Evolutionary conservation across 2,888 invertebrate species (phyloP).

Genomic region (Leistus spinibarbis): DNA sequence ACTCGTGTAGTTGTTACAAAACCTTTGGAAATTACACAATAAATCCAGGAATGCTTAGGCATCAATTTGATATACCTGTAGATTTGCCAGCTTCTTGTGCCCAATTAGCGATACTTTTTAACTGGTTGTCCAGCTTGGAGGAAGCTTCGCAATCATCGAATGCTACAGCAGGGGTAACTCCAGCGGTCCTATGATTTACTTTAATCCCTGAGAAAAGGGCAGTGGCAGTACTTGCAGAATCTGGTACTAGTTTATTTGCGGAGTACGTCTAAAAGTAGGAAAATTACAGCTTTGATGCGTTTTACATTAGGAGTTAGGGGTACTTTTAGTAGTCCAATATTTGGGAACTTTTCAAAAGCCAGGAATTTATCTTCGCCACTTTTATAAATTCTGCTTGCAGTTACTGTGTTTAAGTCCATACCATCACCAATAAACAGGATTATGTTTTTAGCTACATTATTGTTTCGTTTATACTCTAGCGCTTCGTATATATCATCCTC

Average conservation of each 20-base stretch:
- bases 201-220: slow-evolving; percentile 87
- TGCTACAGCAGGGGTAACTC: slow-evolving; percentile 73
- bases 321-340: slow-evolving; percentile 85
- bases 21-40: slow-evolving; percentile 53
- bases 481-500: slow-evolving; percentile 49
- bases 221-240: slow-evolving; percentile 88
- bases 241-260: slow-evolving; percentile 84
- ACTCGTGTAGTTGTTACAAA: slow-evolving; percentile 89
- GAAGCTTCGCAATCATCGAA: slow-evolving; percentile 70
- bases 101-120: slow-evolving; percentile 71
- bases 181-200: slow-evolving; percentile 77
- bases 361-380: slow-evolving; percentile 76
- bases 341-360: slow-evolving; percentile 81
- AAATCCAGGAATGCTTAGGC: neutral
- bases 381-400: slow-evolving; percentile 80
- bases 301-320: no score
- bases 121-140: slow-evolving; percentile 61
- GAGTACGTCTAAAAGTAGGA: slow-evolving; percentile 76
- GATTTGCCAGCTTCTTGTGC: slow-evolving; percentile 78
- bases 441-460: slow-evolving; percentile 73
- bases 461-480: slow-evolving; percentile 43
- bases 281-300: neutral
- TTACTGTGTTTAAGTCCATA: slow-evolving; percentile 86
- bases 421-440: slow-evolving; percentile 90
- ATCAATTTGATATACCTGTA: slow-evolving; percentile 64